Evolutionary conservation across 2,888 invertebrate species (phyloP), one percentile per base, ranked within the genome.

Genomic region (Drosophila quasianomalipes): DNA sequence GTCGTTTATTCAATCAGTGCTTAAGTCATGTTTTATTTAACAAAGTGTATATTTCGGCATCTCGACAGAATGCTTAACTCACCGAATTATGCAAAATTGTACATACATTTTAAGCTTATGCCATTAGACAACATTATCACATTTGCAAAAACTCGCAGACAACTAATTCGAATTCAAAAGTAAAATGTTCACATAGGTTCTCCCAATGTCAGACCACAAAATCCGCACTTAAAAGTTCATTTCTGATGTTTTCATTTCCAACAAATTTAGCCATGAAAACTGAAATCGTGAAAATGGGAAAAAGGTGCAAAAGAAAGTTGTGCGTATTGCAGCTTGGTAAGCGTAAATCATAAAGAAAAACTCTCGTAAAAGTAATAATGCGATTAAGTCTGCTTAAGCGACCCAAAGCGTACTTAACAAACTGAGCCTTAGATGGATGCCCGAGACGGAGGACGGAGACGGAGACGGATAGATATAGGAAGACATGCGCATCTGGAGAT

Each of bases 331-430:
- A 74, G n/a, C 64, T 70, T 66, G 69, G 61, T 63, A 57, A 70
- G 71, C 77, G 83, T 83, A 83, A 83, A 83, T 83, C 83, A 83
- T 83, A 83, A 83, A 83, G 82, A 83, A 83, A 82, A 83, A 83
- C 80, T 83, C 83, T 83, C 83, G 83, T 83, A 83, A 83, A 83
- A 83, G 83, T 83, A 83, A 83, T 84, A 84, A 84, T 84, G 81
- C 84, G 84, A 84, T 85, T 85, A 85, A 84, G 84, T 82, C 84
- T 77, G 79, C 84, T 84, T 84, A 82, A 82, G 82, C 82, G 82
- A 84, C 84, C 84, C 80, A 84, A 84, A 82, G 81, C 79, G 72
- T 82, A 82, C 84, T 82, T 84, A 84, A 78, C 79, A 84, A 84
- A 83, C 83, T 83, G 79, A 70, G 77, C 77, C 77, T 76, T 65